These are phyloP conservation scores for Orthosia gothica DNA, from an alignment of 2,888 invertebrate species.

Conservation along the genomic window DNA sequence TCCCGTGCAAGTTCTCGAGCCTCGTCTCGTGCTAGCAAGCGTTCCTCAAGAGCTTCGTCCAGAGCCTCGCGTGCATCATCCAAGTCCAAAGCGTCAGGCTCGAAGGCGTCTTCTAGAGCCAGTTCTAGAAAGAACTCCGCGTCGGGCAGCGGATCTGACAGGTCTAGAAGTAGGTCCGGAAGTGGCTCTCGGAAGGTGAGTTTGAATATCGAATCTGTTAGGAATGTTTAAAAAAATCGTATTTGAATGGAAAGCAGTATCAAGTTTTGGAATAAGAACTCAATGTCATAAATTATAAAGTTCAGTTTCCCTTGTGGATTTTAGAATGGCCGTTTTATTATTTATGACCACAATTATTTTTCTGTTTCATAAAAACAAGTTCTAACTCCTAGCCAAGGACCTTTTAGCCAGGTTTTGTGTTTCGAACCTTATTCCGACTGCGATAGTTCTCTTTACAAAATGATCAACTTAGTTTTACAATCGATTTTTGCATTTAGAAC, in stretches of 20 bases:
- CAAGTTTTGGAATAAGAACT: not conserved
- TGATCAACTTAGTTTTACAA: too few species aligned
- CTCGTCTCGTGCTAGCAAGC: conserved; percentile 71
- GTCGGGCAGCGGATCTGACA: conserved; percentile 82
- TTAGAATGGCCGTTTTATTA: too few species aligned
- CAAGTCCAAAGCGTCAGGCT: conserved; percentile 79
- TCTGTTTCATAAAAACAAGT: too few species aligned
- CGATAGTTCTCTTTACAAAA: too few species aligned
- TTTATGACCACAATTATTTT: too few species aligned
- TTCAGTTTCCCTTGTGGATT: not conserved
- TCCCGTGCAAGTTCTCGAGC: conserved; percentile 84
- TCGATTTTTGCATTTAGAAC: not conserved
- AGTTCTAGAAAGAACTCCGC: conserved; percentile 80
- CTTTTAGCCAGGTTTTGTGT: too few species aligned
- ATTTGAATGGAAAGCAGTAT: too few species aligned
- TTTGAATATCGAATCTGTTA: not conserved
- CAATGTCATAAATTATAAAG: not conserved
- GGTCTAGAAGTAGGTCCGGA: conserved; percentile 83
- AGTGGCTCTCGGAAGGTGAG: conserved; percentile 85
- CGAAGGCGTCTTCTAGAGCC: conserved; percentile 81
- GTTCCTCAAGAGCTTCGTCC: conserved; percentile 73
- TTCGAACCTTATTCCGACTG: too few species aligned
- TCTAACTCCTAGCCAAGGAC: too few species aligned
- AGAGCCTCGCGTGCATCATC: conserved; percentile 72
- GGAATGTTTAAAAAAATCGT: too few species aligned